A percentile compares a stretch with the other conserved stretches of the same genome.
Conservation (phyloP, 2,888 invertebrate genomes). For the Eupithecia exiguata region DNA sequence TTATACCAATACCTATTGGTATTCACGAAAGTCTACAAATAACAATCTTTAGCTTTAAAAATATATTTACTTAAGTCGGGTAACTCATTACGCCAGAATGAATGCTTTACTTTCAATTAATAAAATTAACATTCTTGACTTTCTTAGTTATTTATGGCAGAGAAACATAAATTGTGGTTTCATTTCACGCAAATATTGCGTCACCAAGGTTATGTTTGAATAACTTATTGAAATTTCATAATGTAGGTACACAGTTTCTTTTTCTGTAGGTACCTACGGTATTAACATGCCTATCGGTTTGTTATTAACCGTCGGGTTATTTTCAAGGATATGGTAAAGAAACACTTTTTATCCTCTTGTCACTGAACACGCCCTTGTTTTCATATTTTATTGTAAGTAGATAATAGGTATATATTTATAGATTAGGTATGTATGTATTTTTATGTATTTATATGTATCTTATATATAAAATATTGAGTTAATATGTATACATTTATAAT, state of each 20-base stretch:
- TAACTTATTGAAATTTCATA: neutral
- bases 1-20: neutral
- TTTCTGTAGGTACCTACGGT: neutral
- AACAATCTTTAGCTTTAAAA: slow-evolving; percentile 21
- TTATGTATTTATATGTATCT: too few species aligned
- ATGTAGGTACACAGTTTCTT: neutral
- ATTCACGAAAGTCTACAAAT: slow-evolving; percentile 24
- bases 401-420: too few species aligned
- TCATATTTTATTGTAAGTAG: too few species aligned
- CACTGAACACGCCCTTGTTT: too few species aligned
- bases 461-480: too few species aligned
- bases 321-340: too few species aligned
- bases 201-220: slow-evolving; percentile 35
- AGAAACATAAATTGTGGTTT: slow-evolving; percentile 36
- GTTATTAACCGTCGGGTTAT: too few species aligned
- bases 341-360: too few species aligned
- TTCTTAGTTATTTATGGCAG: slow-evolving; percentile 35
- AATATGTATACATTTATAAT: too few species aligned
- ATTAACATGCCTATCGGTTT: too few species aligned
- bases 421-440: too few species aligned
- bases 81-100: slow-evolving; percentile 24
- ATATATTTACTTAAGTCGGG: slow-evolving; percentile 18
- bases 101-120: slow-evolving; percentile 40
- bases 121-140: slow-evolving; percentile 33
- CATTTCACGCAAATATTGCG: slow-evolving; percentile 40